phyloP scores from a whole-genome alignment of 2,113 vertebrate genomes.

The Nesogale talazaci region DNA sequence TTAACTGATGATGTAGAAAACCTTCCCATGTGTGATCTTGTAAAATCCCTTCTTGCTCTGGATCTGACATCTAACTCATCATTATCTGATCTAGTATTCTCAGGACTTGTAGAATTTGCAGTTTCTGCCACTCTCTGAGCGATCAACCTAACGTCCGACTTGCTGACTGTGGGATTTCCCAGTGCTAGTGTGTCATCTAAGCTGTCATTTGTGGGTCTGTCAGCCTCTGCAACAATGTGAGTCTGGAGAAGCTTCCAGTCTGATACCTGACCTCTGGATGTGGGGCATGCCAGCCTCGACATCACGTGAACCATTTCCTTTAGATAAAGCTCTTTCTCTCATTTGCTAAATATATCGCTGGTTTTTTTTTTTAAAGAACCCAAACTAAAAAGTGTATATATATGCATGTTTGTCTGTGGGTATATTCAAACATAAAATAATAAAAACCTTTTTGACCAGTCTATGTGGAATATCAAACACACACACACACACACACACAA shows the following conservation, averaged over 20 bases:
- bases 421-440: conserved; percentile 17
- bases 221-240: too few species aligned
- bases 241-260: too few species aligned
- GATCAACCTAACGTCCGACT: too few species aligned
- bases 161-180: too few species aligned
- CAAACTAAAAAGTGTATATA: background rate
- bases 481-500: background rate
- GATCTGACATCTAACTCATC: background rate
- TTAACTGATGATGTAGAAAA: background rate
- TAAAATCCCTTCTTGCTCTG: background rate
- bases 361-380: background rate
- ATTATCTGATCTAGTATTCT: background rate
- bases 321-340: too few species aligned
- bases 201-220: background rate
- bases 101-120: background rate
- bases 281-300: background rate
- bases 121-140: too few species aligned
- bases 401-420: background rate
- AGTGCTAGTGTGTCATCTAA: too few species aligned
- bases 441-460: background rate
- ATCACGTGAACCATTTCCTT: background rate
- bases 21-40: background rate
- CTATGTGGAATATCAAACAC: background rate
- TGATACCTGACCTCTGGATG: too few species aligned
- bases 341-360: background rate